phyloP scores from a whole-genome alignment of 2,797 vertebrate species.

The Distichodus sexfasciatus region DNA sequence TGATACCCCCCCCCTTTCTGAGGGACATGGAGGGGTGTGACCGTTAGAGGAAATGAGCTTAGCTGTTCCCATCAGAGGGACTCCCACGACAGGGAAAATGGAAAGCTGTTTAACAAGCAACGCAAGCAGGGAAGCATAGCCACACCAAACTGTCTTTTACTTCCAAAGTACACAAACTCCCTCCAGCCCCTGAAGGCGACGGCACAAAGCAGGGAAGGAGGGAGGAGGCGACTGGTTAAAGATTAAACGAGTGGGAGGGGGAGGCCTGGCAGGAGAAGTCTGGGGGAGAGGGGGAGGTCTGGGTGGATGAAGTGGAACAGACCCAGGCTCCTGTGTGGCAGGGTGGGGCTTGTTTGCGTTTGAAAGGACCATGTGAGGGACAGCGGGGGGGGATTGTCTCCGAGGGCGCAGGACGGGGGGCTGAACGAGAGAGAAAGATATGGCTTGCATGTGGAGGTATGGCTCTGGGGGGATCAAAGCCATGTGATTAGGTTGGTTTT shows the following conservation, averaged over 20 bases:
- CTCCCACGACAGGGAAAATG: constrained; percentile 25
- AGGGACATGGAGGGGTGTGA: constrained; percentile 23
- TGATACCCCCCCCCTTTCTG: no score
- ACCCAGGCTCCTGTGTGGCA: constrained; percentile 50
- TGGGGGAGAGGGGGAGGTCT: constrained; percentile 23
- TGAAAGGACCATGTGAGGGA: constrained; percentile 63
- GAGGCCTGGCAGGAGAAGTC: background rate
- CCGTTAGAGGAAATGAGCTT: constrained; percentile 43
- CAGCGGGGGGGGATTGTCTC: background rate
- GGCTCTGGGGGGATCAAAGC: background rate
- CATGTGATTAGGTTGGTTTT: no score
- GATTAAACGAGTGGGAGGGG: constrained; percentile 48
- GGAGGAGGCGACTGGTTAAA: constrained; percentile 44
- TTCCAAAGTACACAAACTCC: constrained; percentile 21
- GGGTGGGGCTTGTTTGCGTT: constrained; percentile 66
- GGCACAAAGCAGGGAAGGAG: constrained; percentile 32
- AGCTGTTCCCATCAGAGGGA: constrained; percentile 38
- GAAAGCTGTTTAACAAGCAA: constrained; percentile 50
- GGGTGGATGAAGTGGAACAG: constrained; percentile 48
- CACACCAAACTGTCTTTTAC: constrained; percentile 7
- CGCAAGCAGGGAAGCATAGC: constrained; percentile 22
- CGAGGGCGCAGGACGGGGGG: background rate
- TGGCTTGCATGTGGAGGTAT: no score
- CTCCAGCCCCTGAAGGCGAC: background rate
- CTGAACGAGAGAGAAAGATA: background rate